Evolutionary conservation across 2,888 invertebrate genomes (phyloP), one percentile per base, ranked within the genome.

Genomic region (Eupithecia vulgata): DNA sequence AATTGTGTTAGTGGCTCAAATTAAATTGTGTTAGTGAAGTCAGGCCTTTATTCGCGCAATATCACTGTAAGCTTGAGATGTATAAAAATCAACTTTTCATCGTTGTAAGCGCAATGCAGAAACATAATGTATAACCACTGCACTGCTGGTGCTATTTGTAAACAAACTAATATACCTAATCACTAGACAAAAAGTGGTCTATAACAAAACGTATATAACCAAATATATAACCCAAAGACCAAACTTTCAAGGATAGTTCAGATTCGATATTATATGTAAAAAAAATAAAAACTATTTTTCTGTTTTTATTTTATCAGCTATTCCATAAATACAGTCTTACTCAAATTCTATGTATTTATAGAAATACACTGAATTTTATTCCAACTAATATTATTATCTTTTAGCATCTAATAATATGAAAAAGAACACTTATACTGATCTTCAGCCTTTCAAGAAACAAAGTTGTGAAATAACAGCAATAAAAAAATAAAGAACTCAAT

Each of bases 51-150:
- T 68, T 42, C 35, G 21, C 37, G 69, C 42, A 8, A 64, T 70
- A 45, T 62, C 37, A 37, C 40, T 40, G 52, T 74, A 17, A 64
- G 25, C 64, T 70, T 34, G 42, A 67, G 35, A 65, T 69, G 71
- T 72, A 67, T 69, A 67, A 57, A 69, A 69, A 74, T 52, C 21
- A 45, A 67, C 40, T n/a, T 66, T 71, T 72, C 42, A 59, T 13
- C 40, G 59, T 62, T 59, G 64, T 65, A 74, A 75, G 75, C 72
- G 75, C 75, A 72, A 67, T 75, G 75, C 75, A 72, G 74, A 72
- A 70, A 40, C 34, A 30, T 64, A 57, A 67, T n/a, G n/a, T n/a
- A n/a, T n/a, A n/a, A n/a, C n/a, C 37, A 15, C 15, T 48, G 34
- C 15, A 52, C 66, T 45, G 17, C 25, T 52, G 6, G 35, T 42